Conservation (phyloP, 2,888 invertebrate genomes). For the Pocota personata region DNA sequence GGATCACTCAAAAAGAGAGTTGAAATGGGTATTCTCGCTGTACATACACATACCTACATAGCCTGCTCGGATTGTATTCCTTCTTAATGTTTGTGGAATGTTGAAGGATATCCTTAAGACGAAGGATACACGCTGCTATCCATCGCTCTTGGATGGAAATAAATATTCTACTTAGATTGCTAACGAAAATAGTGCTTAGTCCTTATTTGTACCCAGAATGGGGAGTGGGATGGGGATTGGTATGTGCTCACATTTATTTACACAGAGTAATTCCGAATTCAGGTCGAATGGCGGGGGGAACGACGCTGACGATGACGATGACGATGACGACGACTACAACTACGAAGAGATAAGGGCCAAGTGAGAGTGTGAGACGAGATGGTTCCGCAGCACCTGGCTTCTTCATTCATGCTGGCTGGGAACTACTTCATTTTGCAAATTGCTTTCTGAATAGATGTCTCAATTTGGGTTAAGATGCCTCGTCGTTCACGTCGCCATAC, state of each 20-base stretch:
- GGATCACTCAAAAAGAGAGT: constrained; percentile 45
- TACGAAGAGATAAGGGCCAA: constrained; percentile 4
- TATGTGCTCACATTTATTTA: constrained; percentile 69
- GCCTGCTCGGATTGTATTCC: not conserved
- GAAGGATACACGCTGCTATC: constrained; percentile 48
- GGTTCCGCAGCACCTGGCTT: constrained; percentile 69
- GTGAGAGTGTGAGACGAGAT: constrained; percentile 22
- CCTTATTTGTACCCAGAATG: constrained; percentile 31
- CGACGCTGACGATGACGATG: not conserved
- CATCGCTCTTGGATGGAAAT: constrained; percentile 43
- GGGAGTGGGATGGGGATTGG: not conserved
- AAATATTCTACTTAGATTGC: constrained; percentile 53
- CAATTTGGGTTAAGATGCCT: constrained; percentile 73
- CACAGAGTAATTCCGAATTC: constrained; percentile 70
- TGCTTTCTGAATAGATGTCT: constrained; percentile 74
- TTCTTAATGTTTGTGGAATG: constrained; percentile 56
- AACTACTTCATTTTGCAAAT: constrained; percentile 73
- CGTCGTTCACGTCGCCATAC: constrained; percentile 36
- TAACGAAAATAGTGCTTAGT: constrained; percentile 65
- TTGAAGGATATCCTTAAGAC: constrained; percentile 61
- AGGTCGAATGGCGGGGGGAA: constrained; percentile 52
- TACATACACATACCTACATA: constrained; percentile 5
- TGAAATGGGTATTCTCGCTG: constrained; percentile 8
- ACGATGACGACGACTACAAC: not conserved
- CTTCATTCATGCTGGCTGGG: constrained; percentile 65